Evolutionary conservation across 92 coral and sea anemone species (phyloP), one percentile per base, ranked within the genome.

Genomic region (Epizoanthus scotinus): DNA sequence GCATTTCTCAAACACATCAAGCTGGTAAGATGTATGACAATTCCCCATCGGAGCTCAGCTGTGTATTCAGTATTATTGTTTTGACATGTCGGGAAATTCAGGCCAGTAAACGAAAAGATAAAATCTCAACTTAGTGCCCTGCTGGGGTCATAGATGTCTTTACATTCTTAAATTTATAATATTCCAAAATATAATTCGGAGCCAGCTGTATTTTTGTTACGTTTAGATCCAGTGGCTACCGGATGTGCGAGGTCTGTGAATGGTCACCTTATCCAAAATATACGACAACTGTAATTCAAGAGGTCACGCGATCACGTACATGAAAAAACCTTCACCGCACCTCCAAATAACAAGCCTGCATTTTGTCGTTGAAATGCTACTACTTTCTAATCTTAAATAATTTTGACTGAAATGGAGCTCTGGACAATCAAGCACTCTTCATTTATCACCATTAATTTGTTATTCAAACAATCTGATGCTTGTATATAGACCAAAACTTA

Each of bases 271-370:
- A 44, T 18, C 34, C 31, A 74, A 12, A 47, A 73, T 67, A 57
- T n/a, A 21, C 36, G 31, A 34, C 24, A 42, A 59, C 21, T 13
- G n/a, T 38, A 40, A 36, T 60, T 40, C 14, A n/a, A 17, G 12
- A 1, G 21, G 27, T 47, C 50, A 55, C 81, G 63, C 50, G 55
- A 75, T 75, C 81, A 75, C 69, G 81, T 59, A 73, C 55, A 75
- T 21, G n/a, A 7, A 13, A n/a, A 56, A 47, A 67, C 20, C 36
- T n/a, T 6, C 27, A 3, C 29, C 0, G 14, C n/a, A 59, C 27
- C 13, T 21, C 21, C 44, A 64, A 54, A 19, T 63, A 31, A 9
- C 8, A 13, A 5, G 63, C 0, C 68, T 24, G 5, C 0, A 58
- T 34, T 34, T 38, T 13, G 58, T 20, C 6, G 0, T 44, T 54